These are phyloP conservation scores for Neosalanx taihuensis DNA, from an alignment of 2,797 vertebrate genomes.

Conservation along the genomic window DNA sequence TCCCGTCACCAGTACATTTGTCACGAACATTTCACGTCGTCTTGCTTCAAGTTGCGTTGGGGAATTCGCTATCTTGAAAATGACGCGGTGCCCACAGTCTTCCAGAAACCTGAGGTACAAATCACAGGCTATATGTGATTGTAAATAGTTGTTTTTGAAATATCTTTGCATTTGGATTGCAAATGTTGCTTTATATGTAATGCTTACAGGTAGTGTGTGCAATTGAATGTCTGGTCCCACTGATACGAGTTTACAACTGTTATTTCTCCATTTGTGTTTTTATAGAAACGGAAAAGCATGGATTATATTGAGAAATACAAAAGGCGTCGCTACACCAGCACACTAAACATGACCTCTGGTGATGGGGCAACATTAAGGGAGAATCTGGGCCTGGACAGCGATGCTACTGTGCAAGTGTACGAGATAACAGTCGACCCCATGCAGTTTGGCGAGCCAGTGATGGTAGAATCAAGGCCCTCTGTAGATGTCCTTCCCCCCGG, in stretches of 20 bases:
- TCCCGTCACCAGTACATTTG: slow-evolving; percentile 78
- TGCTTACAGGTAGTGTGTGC: background rate
- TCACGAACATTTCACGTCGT: slow-evolving; percentile 72
- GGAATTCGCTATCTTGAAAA: slow-evolving; percentile 73
- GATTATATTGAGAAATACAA: slow-evolving; percentile 52
- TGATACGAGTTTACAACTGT: background rate
- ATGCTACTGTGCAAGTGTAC: slow-evolving; percentile 42
- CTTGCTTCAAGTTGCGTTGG: slow-evolving; percentile 76
- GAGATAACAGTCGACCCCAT: slow-evolving; percentile 42
- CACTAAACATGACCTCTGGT: slow-evolving; percentile 6
- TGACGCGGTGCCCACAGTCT: slow-evolving; percentile 73
- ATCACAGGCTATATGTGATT: background rate
- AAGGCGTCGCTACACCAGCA: slow-evolving; percentile 24
- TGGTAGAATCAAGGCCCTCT: slow-evolving; percentile 26
- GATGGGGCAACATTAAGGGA: slow-evolving; percentile 6
- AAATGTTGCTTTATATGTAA: background rate
- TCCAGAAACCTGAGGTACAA: slow-evolving; percentile 53
- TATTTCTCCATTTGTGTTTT: background rate
- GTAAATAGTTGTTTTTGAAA: background rate
- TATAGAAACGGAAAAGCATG: slow-evolving; percentile 64
- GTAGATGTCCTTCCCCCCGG: slow-evolving; percentile 20
- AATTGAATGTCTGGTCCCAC: background rate
- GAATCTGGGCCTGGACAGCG: slow-evolving; percentile 14
- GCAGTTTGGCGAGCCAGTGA: slow-evolving; percentile 27
- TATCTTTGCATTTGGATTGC: background rate